A percentile compares a stretch with the other conserved stretches of the same genome.
Conservation (phyloP, 2,888 invertebrate genomes). For the Chloromyia formosa region DNA sequence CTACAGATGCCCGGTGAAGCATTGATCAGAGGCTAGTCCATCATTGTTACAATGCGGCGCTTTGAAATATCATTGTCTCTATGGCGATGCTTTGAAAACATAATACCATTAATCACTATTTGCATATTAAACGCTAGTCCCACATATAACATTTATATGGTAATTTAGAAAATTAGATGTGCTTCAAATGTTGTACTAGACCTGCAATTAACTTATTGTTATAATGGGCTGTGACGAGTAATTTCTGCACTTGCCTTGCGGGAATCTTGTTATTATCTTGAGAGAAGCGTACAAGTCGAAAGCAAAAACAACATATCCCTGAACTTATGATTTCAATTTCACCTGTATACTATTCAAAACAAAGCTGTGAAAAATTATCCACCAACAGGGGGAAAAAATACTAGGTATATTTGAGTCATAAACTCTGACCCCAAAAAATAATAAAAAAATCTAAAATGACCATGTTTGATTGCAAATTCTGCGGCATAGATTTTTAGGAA, state of each 20-base stretch:
- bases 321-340: slow-evolving; percentile 9
- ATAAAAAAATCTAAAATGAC: too few relatives aligned
- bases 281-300: not conserved
- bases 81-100: too few relatives aligned
- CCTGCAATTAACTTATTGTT: slow-evolving; percentile 11
- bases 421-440: slow-evolving; percentile 12
- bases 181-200: not conserved
- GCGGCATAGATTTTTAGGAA: too few relatives aligned
- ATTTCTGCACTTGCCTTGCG: slow-evolving; percentile 12
- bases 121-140: too few relatives aligned
- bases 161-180: too few relatives aligned
- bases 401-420: not conserved
- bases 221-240: not conserved
- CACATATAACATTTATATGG: too few relatives aligned
- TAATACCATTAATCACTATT: too few relatives aligned
- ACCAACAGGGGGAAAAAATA: not conserved
- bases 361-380: not conserved
- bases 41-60: too few relatives aligned
- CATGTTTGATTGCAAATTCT: too few relatives aligned
- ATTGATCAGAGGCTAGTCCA: too few relatives aligned
- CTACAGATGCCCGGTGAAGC: too few relatives aligned
- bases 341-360: not conserved
- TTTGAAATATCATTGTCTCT: too few relatives aligned
- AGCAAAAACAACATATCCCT: slow-evolving; percentile 7
- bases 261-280: not conserved